Evolutionary conservation across 1,140 invertebrate species (phyloP), one percentile per base, ranked within the genome.

Genomic region (Formica selysi): DNA sequence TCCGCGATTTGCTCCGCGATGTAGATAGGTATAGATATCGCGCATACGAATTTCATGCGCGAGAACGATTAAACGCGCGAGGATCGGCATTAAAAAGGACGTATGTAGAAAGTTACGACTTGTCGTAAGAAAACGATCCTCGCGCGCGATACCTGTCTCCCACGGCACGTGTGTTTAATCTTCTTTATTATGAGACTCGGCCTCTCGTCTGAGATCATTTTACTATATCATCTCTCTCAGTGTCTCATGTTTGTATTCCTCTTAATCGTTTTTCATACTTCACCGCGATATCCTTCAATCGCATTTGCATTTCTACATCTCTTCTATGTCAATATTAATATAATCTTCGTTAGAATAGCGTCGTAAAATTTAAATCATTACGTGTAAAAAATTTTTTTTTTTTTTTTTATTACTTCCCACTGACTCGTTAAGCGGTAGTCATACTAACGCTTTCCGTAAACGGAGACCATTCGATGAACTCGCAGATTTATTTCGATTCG

Each of bases 131-230:
- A 81, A 81, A 70, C 36, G 51, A 81, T 44, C 26, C 54, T 10
- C n/a, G 11, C 0, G 54, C 41, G 68, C 54, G 79, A 83, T 73
- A 44, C 73, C 78, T n/a, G 48, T 54, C 36, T 74, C 61, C 68
- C 32, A 26, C 11, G n/a, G 78, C 62, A 80, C 64, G 64, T 65
- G 78, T 70, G 48, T 80, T 70, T 80, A 80, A 61, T 81, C 67
- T 54, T 80, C 64, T 32, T 74, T 74, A 81, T 74, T 80, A 41
- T 41, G 32, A 51, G 48, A 48, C 36, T 44, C 38, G 19, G 54
- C 2, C n/a, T 32, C 54, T 32, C 54, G 78, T 57, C 51, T 32
- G 68, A 48, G 79, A 83, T 83, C 68, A 70, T 73, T 38, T 83
- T 83, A 83, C 54, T 61, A 64, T 68, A 73, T 73, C 54, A 61